phyloP scores from a whole-genome alignment of 2,797 vertebrate species.

The Lateolabrax maculatus region DNA sequence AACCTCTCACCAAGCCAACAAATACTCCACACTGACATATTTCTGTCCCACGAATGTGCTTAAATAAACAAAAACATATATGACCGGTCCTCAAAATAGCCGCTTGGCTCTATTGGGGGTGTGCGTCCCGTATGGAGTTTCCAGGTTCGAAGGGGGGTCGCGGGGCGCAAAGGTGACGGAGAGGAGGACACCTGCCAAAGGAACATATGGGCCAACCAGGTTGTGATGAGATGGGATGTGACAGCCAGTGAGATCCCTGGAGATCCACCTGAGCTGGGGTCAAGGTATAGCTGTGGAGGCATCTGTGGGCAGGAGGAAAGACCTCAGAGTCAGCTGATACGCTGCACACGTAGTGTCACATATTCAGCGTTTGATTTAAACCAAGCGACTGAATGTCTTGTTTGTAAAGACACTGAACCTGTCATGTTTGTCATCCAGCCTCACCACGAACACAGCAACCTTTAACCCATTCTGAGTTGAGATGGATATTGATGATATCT shows the following conservation, averaged over 20 bases:
- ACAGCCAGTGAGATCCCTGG: slow-evolving; percentile 66
- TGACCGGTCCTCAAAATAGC: slow-evolving; percentile 58
- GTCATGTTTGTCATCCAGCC: too few species aligned
- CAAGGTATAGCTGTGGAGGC: slow-evolving; percentile 45
- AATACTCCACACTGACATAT: background rate
- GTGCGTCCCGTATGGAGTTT: slow-evolving; percentile 42
- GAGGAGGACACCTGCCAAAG: slow-evolving; percentile 64
- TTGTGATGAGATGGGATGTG: slow-evolving; percentile 69
- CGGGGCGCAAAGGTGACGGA: slow-evolving; percentile 49
- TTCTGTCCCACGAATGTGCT: background rate
- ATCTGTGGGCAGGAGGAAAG: slow-evolving; percentile 52
- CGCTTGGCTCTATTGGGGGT: slow-evolving; percentile 26
- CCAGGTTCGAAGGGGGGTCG: slow-evolving; percentile 32
- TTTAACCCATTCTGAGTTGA: background rate
- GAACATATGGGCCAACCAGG: slow-evolving; percentile 68
- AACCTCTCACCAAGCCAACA: background rate
- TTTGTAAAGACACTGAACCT: background rate
- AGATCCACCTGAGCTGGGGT: slow-evolving; percentile 63
- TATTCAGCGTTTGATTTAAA: background rate
- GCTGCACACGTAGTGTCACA: background rate
- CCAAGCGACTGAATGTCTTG: background rate
- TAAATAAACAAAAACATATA: slow-evolving; percentile 13
- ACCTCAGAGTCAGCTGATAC: slow-evolving; percentile 31
- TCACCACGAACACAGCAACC: background rate
- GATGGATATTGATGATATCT: background rate